phyloP scores from a whole-genome alignment of 2,113 vertebrate genomes.

The Pyrgilauda ruficollis region DNA sequence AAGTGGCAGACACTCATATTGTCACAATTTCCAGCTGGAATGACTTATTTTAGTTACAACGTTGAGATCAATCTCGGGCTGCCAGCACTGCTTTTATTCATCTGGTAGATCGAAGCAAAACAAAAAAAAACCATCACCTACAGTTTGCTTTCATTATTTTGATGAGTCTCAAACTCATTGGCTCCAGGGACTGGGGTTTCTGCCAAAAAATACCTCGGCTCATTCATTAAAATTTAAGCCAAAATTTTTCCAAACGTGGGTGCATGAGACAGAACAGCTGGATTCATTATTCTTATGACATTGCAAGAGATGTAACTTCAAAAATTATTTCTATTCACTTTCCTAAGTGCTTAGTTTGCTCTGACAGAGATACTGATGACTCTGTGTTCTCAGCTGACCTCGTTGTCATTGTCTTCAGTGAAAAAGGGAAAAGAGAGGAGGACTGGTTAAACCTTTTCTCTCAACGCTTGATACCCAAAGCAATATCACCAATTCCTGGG shows the following conservation, averaged over 20 bases:
- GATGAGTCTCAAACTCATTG: constrained; percentile 28
- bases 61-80: constrained; percentile 18
- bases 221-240: constrained; percentile 21
- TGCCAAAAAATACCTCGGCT: background rate
- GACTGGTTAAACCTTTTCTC: background rate
- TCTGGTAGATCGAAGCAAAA: constrained; percentile 10
- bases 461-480: background rate
- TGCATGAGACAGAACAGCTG: constrained; percentile 42
- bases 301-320: background rate
- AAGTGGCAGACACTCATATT: constrained; percentile 14
- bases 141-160: constrained; percentile 20
- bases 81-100: constrained; percentile 46
- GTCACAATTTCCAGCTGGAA: constrained; percentile 49
- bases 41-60: constrained; percentile 36
- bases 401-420: background rate
- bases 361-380: background rate
- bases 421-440: background rate
- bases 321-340: background rate
- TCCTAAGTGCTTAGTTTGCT: background rate
- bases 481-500: background rate
- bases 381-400: background rate
- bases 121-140: constrained; percentile 18
- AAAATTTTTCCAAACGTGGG: background rate
- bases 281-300: background rate
- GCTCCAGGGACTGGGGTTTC: constrained; percentile 14